Evolutionary conservation across 1,140 invertebrate species (phyloP), one percentile per base, ranked within the genome.

Genomic region (Xylocopa sonorina): DNA sequence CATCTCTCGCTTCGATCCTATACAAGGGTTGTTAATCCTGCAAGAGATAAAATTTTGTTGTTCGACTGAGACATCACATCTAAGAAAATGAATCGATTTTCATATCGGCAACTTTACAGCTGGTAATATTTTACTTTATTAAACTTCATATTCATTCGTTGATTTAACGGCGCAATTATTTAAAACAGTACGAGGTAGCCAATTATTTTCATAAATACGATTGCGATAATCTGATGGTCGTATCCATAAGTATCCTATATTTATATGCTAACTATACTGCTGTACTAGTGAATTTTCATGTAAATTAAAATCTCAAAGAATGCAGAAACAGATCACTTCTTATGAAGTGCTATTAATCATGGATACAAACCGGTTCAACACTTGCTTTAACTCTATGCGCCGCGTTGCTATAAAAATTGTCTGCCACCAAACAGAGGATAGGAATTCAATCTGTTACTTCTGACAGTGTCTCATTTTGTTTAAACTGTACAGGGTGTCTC

Each of bases 301-400:
- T 32, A 60, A 60, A 24, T 60, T n/a, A 34, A n/a, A 38, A 34
- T 18, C 1, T n/a, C 5, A n/a, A 60, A 60, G 34, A 60, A 38
- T 34, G 9, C 1, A 60, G 21, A 38, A 60, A 60, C 57, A 60
- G 57, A 34, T 60, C 57, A 60, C 57, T 34, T 34, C 29, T 60
- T 60, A 60, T 34, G 32, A 34, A n/a, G 29, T n/a, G 14, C 57
- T 60, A 60, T 60, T 38, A 60, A 60, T 60, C 57, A 60, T 16
- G 27, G 57, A 60, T 38, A 60, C 21, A 60, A 60, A 60, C 57
- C 57, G 57, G 57, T 60, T 60, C 57, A 27, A 60, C 57, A 38
- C 32, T 34, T 38, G 57, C 21, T 60, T 34, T 60, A 34, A 21
- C 57, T 38, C 21, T 10, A 27, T 38, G n/a, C 32, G n/a, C 12